Percentiles rank a stretch among this genome's conserved stretches.
Evolutionary conservation across 2,888 invertebrate genomes (phyloP).

Genomic region (Notodonta ziczac): DNA sequence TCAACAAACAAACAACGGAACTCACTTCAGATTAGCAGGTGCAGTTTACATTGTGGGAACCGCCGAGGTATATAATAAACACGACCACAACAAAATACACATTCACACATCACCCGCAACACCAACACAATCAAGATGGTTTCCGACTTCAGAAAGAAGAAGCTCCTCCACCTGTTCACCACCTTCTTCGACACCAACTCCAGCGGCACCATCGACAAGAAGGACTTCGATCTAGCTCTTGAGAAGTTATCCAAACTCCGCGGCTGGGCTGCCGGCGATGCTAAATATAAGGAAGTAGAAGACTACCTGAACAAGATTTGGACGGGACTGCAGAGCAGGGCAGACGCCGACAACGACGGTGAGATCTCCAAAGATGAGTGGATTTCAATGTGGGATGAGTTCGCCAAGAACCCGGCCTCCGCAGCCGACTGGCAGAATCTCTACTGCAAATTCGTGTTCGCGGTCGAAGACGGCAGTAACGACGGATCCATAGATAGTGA

Average conservation of each 20-base stretch:
- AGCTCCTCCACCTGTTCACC: slow-evolving; percentile 93
- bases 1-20: neutral
- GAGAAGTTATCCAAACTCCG: slow-evolving; percentile 92
- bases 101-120: neutral
- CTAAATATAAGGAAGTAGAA: slow-evolving; percentile 90
- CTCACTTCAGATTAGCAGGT: neutral
- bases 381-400: slow-evolving; percentile 86
- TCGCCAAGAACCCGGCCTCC: slow-evolving; percentile 84
- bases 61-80: neutral
- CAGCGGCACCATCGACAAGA: slow-evolving; percentile 94
- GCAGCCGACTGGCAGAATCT: slow-evolving; percentile 92
- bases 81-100: neutral
- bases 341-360: slow-evolving; percentile 93
- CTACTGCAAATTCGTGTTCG: slow-evolving; percentile 94
- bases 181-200: slow-evolving; percentile 95
- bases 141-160: slow-evolving; percentile 95
- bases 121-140: slow-evolving; percentile 79
- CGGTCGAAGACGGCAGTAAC: slow-evolving; percentile 92
- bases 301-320: slow-evolving; percentile 91
- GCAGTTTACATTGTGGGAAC: slow-evolving; percentile 3
- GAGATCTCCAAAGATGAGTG: slow-evolving; percentile 84
- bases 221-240: slow-evolving; percentile 93
- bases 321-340: slow-evolving; percentile 91
- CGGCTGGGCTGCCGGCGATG: slow-evolving; percentile 90
- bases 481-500: slow-evolving; percentile 90